Conservation (phyloP, 2,888 invertebrate genomes). For the Heterodera filipjevi region DNA sequence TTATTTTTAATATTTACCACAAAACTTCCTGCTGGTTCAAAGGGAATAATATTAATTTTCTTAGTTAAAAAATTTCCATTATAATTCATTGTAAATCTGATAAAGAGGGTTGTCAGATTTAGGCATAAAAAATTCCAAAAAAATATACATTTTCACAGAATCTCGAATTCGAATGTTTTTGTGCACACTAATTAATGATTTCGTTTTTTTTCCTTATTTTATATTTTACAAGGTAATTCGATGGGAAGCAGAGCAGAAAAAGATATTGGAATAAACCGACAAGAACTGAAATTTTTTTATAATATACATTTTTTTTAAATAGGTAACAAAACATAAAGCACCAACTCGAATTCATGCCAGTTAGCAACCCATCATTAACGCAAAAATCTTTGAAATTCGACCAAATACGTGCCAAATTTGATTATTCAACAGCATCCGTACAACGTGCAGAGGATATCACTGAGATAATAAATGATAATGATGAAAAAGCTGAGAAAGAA, state of each 20-base stretch:
- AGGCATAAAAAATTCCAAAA: not conserved
- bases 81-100: not conserved
- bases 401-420: not conserved
- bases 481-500: not conserved
- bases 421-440: not conserved
- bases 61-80: not conserved
- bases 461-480: not conserved
- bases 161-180: no score
- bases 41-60: conserved; percentile 2
- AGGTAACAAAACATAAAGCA: no score
- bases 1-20: not conserved
- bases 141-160: no score
- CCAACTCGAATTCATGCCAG: not conserved
- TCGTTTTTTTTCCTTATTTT: no score
- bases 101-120: not conserved
- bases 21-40: not conserved
- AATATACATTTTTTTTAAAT: no score
- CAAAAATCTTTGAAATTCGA: not conserved
- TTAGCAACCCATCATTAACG: not conserved
- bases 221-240: no score
- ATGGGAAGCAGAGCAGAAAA: no score
- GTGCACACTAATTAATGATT: no score
- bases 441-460: not conserved
- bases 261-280: no score
- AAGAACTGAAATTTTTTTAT: no score